These are phyloP conservation scores for Cantharis rustica DNA, from an alignment of 2,888 invertebrate species.

Conservation along the genomic window DNA sequence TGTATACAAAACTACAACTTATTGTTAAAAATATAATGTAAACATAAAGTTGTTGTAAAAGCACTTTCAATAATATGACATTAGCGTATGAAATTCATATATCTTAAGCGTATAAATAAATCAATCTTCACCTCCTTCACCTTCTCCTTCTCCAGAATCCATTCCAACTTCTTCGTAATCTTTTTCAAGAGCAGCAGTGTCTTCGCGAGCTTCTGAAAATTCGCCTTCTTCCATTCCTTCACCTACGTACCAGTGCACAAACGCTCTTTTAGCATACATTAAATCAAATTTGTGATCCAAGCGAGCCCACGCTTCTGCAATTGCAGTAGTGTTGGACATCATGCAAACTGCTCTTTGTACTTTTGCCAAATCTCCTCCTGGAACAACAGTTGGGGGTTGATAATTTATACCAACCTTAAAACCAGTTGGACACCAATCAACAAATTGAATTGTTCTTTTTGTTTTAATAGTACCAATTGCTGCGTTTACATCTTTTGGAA, in stretches of 20 bases:
- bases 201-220: conserved; percentile 62
- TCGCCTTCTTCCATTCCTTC: conserved; percentile 62
- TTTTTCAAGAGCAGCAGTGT: conserved; percentile 36
- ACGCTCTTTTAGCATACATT: conserved; percentile 72
- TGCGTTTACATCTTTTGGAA: neutral
- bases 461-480: conserved; percentile 47
- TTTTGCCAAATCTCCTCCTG: neutral
- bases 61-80: no score
- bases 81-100: no score
- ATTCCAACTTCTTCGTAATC: neutral
- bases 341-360: neutral
- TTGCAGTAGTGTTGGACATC: neutral
- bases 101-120: neutral
- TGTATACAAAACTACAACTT: no score
- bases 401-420: neutral
- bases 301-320: conserved; percentile 47
- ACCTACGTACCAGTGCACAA: conserved; percentile 69
- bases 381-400: neutral
- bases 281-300: conserved; percentile 71
- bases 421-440: neutral
- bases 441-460: neutral
- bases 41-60: no score
- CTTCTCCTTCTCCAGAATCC: neutral
- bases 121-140: neutral
- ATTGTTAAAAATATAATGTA: no score